A percentile compares a stretch with the other conserved stretches of the same genome.
Evolutionary conservation across 2,888 invertebrate species (phyloP).

Genomic region (Aporophyla lueneburgensis): DNA sequence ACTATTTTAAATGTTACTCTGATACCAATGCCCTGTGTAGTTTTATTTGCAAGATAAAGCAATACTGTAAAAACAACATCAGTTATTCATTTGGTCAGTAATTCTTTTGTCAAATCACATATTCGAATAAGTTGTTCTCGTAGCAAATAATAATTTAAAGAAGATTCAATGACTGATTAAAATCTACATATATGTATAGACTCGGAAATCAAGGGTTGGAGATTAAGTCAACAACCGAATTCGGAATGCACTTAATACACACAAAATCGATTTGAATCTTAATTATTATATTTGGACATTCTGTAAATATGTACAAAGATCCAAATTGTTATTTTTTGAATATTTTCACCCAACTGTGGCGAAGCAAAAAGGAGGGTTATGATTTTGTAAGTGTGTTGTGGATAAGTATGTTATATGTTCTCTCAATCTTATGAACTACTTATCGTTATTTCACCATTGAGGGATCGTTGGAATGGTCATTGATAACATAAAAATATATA

Average conservation of each 20-base stretch:
- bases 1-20: background rate
- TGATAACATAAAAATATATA: too few relatives aligned
- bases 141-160: background rate
- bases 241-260: background rate
- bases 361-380: too few relatives aligned
- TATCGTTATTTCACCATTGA: too few relatives aligned
- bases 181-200: background rate
- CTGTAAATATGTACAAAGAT: background rate
- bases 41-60: background rate
- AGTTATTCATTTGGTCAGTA: background rate
- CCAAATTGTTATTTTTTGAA: background rate
- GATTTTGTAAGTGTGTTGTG: too few relatives aligned
- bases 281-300: constrained; percentile 10
- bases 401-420: too few relatives aligned
- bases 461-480: too few relatives aligned
- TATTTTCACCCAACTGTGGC: background rate
- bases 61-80: background rate
- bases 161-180: background rate
- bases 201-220: background rate
- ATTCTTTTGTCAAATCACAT: background rate
- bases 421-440: too few relatives aligned
- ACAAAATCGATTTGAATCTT: background rate
- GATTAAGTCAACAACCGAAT: background rate
- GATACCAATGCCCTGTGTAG: background rate
- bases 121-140: background rate